phyloP scores from a whole-genome alignment of 2,888 invertebrate genomes.

The Muscina levida region DNA sequence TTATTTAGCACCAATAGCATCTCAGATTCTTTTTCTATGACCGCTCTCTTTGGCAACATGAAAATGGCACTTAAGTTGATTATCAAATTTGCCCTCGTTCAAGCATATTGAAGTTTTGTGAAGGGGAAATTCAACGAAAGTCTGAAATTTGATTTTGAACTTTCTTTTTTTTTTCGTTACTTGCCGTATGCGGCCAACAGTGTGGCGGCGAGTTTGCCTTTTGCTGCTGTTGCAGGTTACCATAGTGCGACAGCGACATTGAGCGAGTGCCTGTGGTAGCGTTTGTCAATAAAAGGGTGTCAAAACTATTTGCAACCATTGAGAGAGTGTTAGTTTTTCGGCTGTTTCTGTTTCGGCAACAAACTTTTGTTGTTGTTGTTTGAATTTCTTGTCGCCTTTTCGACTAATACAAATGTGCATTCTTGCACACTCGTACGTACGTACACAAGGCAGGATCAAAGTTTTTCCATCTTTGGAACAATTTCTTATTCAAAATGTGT shows the following conservation, averaged over 20 bases:
- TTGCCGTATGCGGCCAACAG: slow-evolving; percentile 30
- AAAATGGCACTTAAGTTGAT: slow-evolving; percentile 1
- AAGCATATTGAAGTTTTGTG: slow-evolving; percentile 34
- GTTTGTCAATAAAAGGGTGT: slow-evolving; percentile 48
- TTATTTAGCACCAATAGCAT: background rate
- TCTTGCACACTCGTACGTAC: background rate
- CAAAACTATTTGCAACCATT: slow-evolving; percentile 13
- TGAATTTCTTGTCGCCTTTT: slow-evolving; percentile 30
- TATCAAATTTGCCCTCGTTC: slow-evolving; percentile 5
- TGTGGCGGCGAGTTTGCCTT: background rate
- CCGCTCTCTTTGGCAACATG: background rate
- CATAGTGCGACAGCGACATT: slow-evolving; percentile 2
- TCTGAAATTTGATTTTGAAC: slow-evolving; percentile 63
- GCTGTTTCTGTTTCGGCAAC: slow-evolving; percentile 2
- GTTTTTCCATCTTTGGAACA: background rate
- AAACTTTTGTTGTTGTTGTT: slow-evolving; percentile 34
- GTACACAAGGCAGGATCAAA: slow-evolving; percentile 11
- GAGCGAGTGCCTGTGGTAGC: slow-evolving; percentile 22
- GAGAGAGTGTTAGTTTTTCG: slow-evolving; percentile 28
- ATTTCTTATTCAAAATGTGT: slow-evolving; percentile 37
- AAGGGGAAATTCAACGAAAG: slow-evolving; percentile 55
- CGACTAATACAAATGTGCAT: slow-evolving; percentile 17
- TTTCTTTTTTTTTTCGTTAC: background rate
- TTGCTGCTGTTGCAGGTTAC: background rate
- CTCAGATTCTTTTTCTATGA: background rate